Evolutionary conservation across 2,888 invertebrate genomes (phyloP), one percentile per base, ranked within the genome.

Genomic region (Pterostichus niger): DNA sequence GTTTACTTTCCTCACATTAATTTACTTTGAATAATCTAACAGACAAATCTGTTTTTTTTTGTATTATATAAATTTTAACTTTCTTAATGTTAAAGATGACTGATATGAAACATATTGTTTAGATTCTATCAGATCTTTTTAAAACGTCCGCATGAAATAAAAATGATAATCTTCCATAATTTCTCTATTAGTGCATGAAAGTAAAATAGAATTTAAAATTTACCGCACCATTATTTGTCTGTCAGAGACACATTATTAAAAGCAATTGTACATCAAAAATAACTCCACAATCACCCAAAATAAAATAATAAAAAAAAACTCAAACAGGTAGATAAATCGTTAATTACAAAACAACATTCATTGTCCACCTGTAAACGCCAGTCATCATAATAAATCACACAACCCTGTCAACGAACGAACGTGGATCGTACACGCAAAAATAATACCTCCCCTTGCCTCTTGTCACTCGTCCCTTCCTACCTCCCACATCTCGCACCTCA

Each of bases 311-410:
- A 24, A 24, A 24, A n/a, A 71, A 71, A 49, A 46, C 17, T 24
- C 46, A 71, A 71, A 71, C 71, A 71, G 44, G 44, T 49, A 71
- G 71, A 71, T 71, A 71, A 71, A 24, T 49, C 75, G 49, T 52
- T 75, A 75, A 75, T 75, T 75, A 75, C 35, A 52, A 75, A 75
- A 52, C 75, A 75, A 75, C 75, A 13, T 71, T 71, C 46, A 71
- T 75, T 52, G 52, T 52, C 11, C 75, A 75, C 75, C 52, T 52
- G 75, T 75, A 52, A 73, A 44, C 52, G 75, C 75, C 52, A 75
- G 75, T 75, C 75, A 75, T 75, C 75, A 75, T 75, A 75, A 75
- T 75, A 75, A 75, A 75, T 75, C 75, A 75, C 75, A 52, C 40
- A 46, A 52, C 71, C 71, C 44, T 75, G 49, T 52, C 75, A 49